phyloP scores from a whole-genome alignment of 2,888 invertebrate genomes.

The Galerucella calmariensis region DNA sequence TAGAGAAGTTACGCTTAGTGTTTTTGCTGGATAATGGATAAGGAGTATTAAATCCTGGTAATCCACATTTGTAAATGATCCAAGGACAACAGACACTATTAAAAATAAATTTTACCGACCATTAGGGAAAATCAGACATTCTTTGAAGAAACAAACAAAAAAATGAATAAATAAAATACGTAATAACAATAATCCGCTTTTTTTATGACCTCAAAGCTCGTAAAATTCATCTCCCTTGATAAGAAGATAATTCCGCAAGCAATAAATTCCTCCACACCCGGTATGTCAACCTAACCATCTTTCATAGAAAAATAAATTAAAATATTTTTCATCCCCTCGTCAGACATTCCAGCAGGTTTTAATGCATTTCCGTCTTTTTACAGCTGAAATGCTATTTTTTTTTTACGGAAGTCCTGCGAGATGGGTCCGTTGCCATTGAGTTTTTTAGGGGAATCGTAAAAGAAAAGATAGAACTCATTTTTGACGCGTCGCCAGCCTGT shows the following conservation, averaged over 20 bases:
- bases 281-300: conserved; percentile 13
- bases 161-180: not conserved
- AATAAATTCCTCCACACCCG: conserved; percentile 14
- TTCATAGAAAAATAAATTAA: conserved; percentile 22
- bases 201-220: not conserved
- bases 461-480: conserved; percentile 7
- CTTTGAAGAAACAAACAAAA: not conserved
- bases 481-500: conserved; percentile 15
- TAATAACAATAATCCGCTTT: not conserved
- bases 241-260: conserved; percentile 17
- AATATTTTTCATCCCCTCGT: conserved; percentile 21
- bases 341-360: conserved; percentile 28
- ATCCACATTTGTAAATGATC: too few species aligned
- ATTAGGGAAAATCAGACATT: too few species aligned
- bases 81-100: too few species aligned
- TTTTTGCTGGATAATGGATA: too few species aligned
- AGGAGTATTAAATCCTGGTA: too few species aligned
- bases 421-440: conserved; percentile 1
- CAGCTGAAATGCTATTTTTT: conserved; percentile 36
- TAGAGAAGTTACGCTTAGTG: too few species aligned
- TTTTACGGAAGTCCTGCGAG: conserved; percentile 39
- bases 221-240: conserved; percentile 9
- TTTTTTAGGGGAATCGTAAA: conserved; percentile 19
- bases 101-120: too few species aligned
- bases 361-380: conserved; percentile 47